Percentiles rank a stretch among this genome's conserved stretches.
Conservation (phyloP, 2,113 vertebrate species). For the Mobula hypostoma region DNA sequence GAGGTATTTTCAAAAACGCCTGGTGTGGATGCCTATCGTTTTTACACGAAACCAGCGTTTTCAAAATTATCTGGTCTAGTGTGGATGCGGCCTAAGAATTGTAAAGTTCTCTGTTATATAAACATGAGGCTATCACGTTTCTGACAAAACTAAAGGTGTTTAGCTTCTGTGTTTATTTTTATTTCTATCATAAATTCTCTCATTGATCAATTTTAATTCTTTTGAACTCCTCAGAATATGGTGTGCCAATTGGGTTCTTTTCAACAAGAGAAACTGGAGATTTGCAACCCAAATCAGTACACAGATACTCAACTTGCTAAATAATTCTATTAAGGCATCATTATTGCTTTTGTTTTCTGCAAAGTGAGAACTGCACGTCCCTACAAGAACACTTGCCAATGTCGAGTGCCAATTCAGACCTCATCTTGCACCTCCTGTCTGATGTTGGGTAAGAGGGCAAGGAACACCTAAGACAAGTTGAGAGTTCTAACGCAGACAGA, state of each 20-base stretch:
- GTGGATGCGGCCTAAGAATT: not conserved
- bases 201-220: not conserved
- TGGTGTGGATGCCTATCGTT: no score
- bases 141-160: not conserved
- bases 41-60: no score
- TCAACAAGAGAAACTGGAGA: conserved; percentile 7
- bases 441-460: not conserved
- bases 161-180: not conserved
- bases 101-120: not conserved
- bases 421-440: not conserved
- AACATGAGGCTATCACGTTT: not conserved
- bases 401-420: not conserved
- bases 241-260: not conserved
- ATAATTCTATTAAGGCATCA: conserved; percentile 26
- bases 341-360: not conserved
- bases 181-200: not conserved
- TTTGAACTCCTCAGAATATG: not conserved
- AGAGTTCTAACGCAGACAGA: not conserved
- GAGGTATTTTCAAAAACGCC: no score
- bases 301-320: not conserved
- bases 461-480: not conserved
- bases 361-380: not conserved
- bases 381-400: not conserved
- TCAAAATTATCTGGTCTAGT: no score
- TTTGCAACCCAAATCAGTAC: conserved; percentile 14